phyloP scores from a whole-genome alignment of 2,113 vertebrate species.

The Speoplatyrhinus poulsoni region DNA sequence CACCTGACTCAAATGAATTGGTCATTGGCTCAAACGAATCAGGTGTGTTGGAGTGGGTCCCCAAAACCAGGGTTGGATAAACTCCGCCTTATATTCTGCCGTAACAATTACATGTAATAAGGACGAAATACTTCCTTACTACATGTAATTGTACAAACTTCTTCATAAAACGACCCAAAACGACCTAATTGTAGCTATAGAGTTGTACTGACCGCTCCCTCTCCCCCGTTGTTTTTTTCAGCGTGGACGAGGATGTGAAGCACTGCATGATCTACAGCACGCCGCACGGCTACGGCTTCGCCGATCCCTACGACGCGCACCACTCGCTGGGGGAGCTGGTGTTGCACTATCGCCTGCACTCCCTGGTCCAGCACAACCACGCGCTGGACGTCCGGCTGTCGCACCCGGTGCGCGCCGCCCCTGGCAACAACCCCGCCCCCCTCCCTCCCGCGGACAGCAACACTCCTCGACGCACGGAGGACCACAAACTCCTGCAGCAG shows the following conservation, averaged over 20 bases:
- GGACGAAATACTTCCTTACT: too few species aligned
- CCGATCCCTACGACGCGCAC: constrained; percentile 93
- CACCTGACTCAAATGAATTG: too few species aligned
- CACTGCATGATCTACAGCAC: constrained; percentile 97
- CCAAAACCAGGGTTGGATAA: too few species aligned
- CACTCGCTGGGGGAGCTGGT: constrained; percentile 93
- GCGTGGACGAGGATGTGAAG: constrained; percentile 92
- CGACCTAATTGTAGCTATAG: too few species aligned
- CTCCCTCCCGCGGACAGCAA: constrained; percentile 16
- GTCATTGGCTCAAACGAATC: too few species aligned
- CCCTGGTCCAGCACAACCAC: constrained; percentile 93
- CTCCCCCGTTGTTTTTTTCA: constrained; percentile 50
- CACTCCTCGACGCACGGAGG: constrained; percentile 77
- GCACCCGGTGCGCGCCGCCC: constrained; percentile 87
- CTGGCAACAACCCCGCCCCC: not conserved
- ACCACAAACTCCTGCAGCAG: constrained; percentile 73
- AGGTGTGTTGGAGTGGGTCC: too few species aligned
- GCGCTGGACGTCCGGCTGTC: constrained; percentile 93
- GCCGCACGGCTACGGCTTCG: constrained; percentile 90
- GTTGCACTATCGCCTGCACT: constrained; percentile 94
- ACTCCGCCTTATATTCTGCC: too few species aligned
- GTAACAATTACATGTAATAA: too few species aligned
- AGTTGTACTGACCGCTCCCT: constrained; percentile 6
- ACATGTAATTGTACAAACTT: too few species aligned
- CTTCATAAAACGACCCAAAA: too few species aligned